Base-by-base conservation (phyloP, 2,113 vertebrate species). In the Tupaia tana region DNA sequence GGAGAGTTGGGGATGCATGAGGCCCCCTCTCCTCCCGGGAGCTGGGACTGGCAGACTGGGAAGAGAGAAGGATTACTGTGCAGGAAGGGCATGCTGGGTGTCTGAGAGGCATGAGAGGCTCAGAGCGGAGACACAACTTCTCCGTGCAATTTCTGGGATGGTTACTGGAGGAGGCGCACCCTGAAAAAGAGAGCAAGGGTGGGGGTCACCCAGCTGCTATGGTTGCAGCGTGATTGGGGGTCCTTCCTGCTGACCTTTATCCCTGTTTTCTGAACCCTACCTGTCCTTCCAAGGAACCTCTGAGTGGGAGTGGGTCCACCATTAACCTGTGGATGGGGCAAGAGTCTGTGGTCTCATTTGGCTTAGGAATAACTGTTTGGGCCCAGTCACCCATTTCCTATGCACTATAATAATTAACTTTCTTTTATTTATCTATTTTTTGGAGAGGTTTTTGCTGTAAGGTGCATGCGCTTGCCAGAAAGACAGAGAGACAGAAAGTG, bases 51-150 rank as follows among this genome's bases (percentile, higher is more conserved):
- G 24, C 56, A 56, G 25, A 18, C n/a, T 15, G 24, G 27, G 70
- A 59, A 73, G n/a, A 61, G 56, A 29, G 54, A 56, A 43, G 43
- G 34, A 2, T 19, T 0, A 0, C 4, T 6, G 14, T 0, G 16
- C 63, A 29, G 25, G 25, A 52, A 59, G n/a, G 24, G 22, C 20
- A 6, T 16, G 13, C 6, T 6, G 75, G 9, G 14, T 71, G 4
- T 11, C 64, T 14, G 24, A 22, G 67, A 59, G 58, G 25, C 7
- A 2, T 7, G 14, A 31, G 81, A 81, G 54, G 24, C 54, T 75
- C 20, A 0, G 31, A 70, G 63, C 43, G 63, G 58, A 95, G 20
- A 77, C 0, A 7, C 3, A 20, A 11, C 58, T 13, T 43, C 43
- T 43, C 12, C 4, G 13, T 27, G 63, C 67, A 10, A 9, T 22